phyloP scores from a whole-genome alignment of 1,140 invertebrate genomes.

The Antheraea mylitta region DNA sequence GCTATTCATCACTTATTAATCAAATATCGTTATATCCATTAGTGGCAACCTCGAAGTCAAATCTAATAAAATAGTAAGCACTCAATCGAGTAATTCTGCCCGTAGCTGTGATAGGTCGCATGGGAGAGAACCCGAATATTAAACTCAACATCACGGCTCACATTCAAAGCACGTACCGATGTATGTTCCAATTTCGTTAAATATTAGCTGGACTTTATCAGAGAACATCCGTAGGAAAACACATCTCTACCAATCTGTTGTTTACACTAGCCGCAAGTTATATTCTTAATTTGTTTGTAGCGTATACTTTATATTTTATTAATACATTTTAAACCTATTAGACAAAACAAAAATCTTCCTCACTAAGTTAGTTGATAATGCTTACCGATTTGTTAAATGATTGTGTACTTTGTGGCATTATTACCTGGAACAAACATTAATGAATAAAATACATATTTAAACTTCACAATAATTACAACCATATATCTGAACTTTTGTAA shows the following conservation, averaged over 20 bases:
- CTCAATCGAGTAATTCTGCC: neutral
- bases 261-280: neutral
- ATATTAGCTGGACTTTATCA: slow-evolving; percentile 1
- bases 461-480: no score
- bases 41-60: neutral
- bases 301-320: no score
- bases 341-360: no score
- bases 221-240: neutral
- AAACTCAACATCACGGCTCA: neutral
- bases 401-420: no score
- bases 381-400: no score
- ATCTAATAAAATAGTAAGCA: slow-evolving; percentile 1
- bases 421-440: no score
- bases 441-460: no score
- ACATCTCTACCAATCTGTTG: neutral
- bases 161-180: slow-evolving; percentile 3
- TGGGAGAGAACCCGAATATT: slow-evolving; percentile 1
- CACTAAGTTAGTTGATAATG: no score
- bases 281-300: neutral
- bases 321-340: no score
- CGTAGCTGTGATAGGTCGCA: neutral
- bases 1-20: neutral
- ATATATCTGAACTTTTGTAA: no score
- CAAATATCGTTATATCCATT: neutral
- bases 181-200: slow-evolving; percentile 4